Percentiles rank a stretch among this genome's conserved stretches.
Evolutionary conservation across 2,888 invertebrate genomes (phyloP).

Genomic region (Penaeus monodon): DNA sequence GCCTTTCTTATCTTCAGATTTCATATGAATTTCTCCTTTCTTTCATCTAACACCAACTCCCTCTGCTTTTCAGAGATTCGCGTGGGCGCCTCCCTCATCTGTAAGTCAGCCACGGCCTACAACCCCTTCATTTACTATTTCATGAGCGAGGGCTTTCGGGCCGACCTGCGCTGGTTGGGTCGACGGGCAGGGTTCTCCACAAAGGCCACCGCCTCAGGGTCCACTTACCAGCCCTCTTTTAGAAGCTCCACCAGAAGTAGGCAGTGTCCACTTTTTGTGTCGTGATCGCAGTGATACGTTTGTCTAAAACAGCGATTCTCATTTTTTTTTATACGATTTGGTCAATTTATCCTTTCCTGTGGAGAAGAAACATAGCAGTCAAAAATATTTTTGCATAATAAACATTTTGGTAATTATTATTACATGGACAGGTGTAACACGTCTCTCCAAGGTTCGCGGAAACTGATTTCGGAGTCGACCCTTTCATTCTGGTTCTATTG

Average conservation of each 20-base stretch:
- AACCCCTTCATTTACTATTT: conserved; percentile 66
- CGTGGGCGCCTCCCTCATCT: conserved; percentile 63
- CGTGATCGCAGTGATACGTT: not conserved
- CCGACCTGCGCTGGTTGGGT: conserved; percentile 54
- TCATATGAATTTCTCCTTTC: not conserved
- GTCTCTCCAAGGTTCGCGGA: too few relatives aligned
- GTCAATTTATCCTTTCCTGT: too few relatives aligned
- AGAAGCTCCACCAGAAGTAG: conserved; percentile 45
- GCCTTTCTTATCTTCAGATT: too few relatives aligned
- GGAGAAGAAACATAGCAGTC: too few relatives aligned
- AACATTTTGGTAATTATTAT: too few relatives aligned
- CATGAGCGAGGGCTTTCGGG: conserved; percentile 62
- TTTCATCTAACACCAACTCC: not conserved
- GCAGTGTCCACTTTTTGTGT: not conserved
- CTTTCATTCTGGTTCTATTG: too few relatives aligned
- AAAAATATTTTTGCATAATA: too few relatives aligned
- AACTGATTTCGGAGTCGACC: too few relatives aligned
- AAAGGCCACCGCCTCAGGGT: not conserved
- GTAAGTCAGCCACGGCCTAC: conserved; percentile 66
- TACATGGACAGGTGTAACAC: too few relatives aligned
- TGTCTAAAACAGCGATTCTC: not conserved
- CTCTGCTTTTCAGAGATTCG: conserved; percentile 15
- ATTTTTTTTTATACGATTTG: too few relatives aligned
- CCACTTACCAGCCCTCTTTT: conserved; percentile 35
- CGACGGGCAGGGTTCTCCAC: not conserved